phyloP scores from a whole-genome alignment of 64 coral and sea anemone species.

The Stylophora pistillata region DNA sequence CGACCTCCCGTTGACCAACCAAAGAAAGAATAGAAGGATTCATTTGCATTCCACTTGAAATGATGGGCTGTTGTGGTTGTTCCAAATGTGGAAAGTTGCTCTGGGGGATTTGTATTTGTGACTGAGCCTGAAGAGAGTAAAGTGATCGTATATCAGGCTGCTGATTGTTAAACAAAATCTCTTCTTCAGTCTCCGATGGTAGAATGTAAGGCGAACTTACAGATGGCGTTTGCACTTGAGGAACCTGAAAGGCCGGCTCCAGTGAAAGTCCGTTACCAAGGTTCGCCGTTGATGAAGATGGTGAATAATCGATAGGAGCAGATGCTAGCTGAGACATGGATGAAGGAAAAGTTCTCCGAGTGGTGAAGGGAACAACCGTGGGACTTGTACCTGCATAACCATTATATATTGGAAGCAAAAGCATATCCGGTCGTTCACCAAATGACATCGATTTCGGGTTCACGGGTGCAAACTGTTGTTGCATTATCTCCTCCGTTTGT shows the following conservation, averaged over 20 bases:
- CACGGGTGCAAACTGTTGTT: constrained; percentile 6
- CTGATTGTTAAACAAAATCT: constrained; percentile 6
- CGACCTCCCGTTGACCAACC: background rate
- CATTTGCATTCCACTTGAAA: constrained; percentile 19
- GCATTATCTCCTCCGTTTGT: constrained; percentile 26
- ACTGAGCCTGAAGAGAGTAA: constrained; percentile 22
- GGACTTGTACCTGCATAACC: constrained; percentile 5
- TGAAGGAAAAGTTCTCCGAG: constrained; percentile 1
- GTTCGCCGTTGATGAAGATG: background rate
- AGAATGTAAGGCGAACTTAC: background rate
- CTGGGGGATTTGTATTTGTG: constrained; percentile 15
- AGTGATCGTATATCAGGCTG: constrained; percentile 18
- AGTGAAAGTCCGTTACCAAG: background rate
- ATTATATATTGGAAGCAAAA: constrained; percentile 27
- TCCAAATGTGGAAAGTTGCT: background rate
- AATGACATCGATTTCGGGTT: constrained; percentile 16
- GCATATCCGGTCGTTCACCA: constrained; percentile 24
- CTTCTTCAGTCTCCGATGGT: background rate
- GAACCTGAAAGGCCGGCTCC: constrained; percentile 21
- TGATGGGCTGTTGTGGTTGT: background rate
- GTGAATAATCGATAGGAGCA: background rate
- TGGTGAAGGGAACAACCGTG: constrained; percentile 1
- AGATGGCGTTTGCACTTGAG: constrained; percentile 27
- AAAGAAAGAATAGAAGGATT: background rate
- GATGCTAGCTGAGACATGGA: background rate